Evolutionary conservation across 2,888 invertebrate species (phyloP), one percentile per base, ranked within the genome.

Genomic region (Lypha dubia): DNA sequence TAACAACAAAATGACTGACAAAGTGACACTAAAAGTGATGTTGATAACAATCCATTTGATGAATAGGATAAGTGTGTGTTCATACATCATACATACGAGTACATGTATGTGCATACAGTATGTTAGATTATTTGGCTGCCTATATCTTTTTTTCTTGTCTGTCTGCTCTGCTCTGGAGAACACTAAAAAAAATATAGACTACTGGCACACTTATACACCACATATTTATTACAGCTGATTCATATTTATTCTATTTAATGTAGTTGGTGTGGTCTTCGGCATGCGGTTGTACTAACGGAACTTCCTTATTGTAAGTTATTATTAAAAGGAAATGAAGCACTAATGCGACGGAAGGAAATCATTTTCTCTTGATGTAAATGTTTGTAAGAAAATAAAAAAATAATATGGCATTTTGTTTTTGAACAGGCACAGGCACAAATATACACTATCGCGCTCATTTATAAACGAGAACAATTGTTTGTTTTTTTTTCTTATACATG

Each of bases 261-360:
- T 15, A 22, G 62, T 24, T 51, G 17, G 22, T 13, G 51, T 6
- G 15, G 13, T 63, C 44, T 74, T n/a, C n/a, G n/a, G 32, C 65
- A 46, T 82, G 71, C 49, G 67, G 65, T 65, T 68, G 56, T 56
- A 56, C 38, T 62, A 38, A 32, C 53, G 79, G 74, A 83, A 83
- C 68, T 79, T 83, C 79, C 83, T 74, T 70, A 74, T 79, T 79
- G 77, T 79, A 35, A 32, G 51, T 79, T 74, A 79, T 79, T 79
- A 83, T 83, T 49, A 83, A 71, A 71, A 60, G 83, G 75, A 84
- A 84, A 84, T 83, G 79, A 83, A 74, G 49, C 74, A 75, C 56
- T 79, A 79, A 63, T 65, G 75, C 83, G 71, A 65, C 79, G 83
- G 83, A 84, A 84, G 83, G 83, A 84, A 79, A 79, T 67, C 79